These are phyloP conservation scores for Rhynchonycteris naso DNA, from an alignment of 2,797 vertebrate genomes.

Conservation along the genomic window DNA sequence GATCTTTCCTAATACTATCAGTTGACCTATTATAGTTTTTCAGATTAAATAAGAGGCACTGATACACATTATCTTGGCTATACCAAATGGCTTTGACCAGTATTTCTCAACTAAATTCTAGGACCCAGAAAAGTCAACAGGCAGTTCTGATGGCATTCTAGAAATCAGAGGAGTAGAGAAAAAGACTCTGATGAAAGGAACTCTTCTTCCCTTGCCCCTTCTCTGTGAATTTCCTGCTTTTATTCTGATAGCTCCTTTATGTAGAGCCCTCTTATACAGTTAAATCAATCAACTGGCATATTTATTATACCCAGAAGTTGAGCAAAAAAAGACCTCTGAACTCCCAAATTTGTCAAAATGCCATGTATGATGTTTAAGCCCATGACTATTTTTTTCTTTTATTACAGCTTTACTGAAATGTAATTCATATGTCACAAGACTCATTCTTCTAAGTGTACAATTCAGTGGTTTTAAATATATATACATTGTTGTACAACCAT, in stretches of 20 bases:
- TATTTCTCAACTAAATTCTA: constrained; percentile 48
- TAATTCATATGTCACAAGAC: not conserved
- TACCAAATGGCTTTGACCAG: not conserved
- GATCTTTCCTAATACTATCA: constrained; percentile 24
- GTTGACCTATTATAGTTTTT: not conserved
- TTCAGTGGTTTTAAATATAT: not conserved
- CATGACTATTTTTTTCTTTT: not conserved
- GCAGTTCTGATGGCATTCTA: not conserved
- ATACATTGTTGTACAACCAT: not conserved
- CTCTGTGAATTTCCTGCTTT: not conserved
- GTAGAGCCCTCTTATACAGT: not conserved
- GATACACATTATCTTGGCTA: not conserved
- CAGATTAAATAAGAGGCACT: constrained; percentile 9
- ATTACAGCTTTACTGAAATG: constrained; percentile 22
- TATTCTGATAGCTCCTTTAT: constrained; percentile 15
- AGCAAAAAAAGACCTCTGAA: not conserved
- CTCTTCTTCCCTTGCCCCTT: not conserved
- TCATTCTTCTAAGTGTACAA: not conserved
- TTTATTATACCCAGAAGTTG: not conserved
- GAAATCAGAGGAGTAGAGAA: not conserved
- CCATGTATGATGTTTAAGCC: not conserved
- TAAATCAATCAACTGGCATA: not conserved
- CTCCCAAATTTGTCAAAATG: constrained; percentile 17
- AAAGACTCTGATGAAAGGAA: not conserved
- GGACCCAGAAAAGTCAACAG: not conserved